Percentiles rank a stretch among this genome's conserved stretches.
phyloP scores from a whole-genome alignment of 2,797 vertebrate genomes.

The Phalanger gymnotis region DNA sequence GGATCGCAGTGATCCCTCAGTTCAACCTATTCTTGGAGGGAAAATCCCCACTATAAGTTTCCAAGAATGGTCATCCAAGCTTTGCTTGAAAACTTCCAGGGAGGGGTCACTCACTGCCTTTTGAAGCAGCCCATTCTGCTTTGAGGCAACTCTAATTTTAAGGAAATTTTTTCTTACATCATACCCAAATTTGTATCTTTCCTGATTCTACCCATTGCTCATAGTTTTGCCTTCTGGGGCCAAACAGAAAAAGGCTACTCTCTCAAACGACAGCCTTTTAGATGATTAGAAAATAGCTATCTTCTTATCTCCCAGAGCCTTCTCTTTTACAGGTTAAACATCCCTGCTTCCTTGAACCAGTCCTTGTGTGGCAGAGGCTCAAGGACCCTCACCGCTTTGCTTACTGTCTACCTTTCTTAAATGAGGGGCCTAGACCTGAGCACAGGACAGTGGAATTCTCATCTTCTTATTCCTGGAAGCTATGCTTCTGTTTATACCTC shows the following conservation, averaged over 20 bases:
- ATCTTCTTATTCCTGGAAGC: neutral
- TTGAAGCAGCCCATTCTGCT: neutral
- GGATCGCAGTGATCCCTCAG: neutral
- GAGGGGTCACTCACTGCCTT: neutral
- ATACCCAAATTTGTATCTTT: neutral
- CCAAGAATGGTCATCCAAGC: neutral
- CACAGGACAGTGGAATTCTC: neutral
- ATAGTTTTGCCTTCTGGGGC: neutral
- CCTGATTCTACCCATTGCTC: neutral
- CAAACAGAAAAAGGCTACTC: neutral
- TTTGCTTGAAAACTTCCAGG: neutral
- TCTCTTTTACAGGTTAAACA: neutral
- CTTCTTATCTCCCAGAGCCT: neutral
- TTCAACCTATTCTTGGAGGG: neutral
- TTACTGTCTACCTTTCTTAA: neutral
- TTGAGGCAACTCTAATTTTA: neutral
- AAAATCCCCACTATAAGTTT: neutral
- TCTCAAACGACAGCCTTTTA: neutral
- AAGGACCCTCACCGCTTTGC: neutral
- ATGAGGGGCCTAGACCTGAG: neutral
- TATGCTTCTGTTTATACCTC: neutral
- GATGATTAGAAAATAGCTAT: neutral
- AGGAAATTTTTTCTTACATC: neutral
- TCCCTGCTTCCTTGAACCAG: neutral
- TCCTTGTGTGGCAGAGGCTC: neutral